These are phyloP conservation scores for Drosophila pruinosa DNA, from an alignment of 1,140 invertebrate species.

Conservation along the genomic window DNA sequence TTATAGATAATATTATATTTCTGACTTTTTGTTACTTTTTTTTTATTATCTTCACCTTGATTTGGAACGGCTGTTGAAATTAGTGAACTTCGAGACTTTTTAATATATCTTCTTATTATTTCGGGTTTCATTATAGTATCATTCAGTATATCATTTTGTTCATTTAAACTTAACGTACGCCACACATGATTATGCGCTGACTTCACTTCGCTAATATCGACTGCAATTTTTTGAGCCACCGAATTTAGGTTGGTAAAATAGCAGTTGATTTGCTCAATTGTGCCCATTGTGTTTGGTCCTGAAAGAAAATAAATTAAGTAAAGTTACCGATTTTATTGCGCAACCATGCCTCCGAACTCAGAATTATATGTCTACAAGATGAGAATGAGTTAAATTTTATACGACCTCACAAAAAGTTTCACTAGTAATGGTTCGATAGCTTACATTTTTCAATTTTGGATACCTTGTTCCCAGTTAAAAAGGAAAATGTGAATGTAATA, in stretches of 20 bases:
- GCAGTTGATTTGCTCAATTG: conserved; percentile 22
- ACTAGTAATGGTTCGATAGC: too few species aligned
- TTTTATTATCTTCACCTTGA: not conserved
- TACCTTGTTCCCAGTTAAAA: too few species aligned
- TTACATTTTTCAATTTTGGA: too few species aligned
- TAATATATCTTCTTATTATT: conserved; percentile 50
- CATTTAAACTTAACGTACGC: conserved; percentile 32
- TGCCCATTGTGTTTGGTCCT: conserved; percentile 33
- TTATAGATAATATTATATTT: conserved; percentile 28
- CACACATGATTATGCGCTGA: conserved; percentile 48
- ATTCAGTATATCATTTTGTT: conserved; percentile 63
- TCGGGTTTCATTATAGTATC: conserved; percentile 62
- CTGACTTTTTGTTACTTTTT: conserved; percentile 1
- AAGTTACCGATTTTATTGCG: not conserved
- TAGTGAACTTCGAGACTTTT: not conserved
- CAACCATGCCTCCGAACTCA: too few species aligned
- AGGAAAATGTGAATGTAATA: too few species aligned
- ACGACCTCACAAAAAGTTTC: too few species aligned
- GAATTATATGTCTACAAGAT: not conserved
- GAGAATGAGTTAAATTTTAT: too few species aligned
- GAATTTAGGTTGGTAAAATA: conserved; percentile 71
- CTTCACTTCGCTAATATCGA: conserved; percentile 54
- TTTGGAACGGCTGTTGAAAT: not conserved
- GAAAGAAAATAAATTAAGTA: conserved; percentile 9
- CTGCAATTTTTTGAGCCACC: conserved; percentile 57